A percentile compares a stretch with the other conserved stretches of the same genome.
Conservation (phyloP, 2,888 invertebrate species). For the Andrena camellia region DNA sequence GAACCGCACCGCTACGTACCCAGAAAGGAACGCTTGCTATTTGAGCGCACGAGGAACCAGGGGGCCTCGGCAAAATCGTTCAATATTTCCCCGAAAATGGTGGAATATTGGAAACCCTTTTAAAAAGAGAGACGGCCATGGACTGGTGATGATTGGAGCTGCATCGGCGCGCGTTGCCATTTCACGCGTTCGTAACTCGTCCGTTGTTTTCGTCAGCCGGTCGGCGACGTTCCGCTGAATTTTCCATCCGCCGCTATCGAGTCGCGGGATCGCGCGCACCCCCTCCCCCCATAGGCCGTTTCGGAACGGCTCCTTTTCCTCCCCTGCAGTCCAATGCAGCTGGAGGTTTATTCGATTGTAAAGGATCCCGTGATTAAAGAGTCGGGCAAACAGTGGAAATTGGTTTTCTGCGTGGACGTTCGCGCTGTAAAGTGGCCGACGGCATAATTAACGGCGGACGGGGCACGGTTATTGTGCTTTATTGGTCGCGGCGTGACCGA, state of each 20-base stretch:
- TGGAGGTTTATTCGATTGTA: conserved; percentile 42
- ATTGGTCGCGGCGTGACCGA: conserved; percentile 53
- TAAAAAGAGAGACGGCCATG: no score
- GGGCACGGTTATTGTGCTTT: conserved; percentile 54
- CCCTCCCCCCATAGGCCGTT: background rate
- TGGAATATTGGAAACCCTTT: no score
- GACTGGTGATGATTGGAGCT: no score
- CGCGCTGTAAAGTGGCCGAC: conserved; percentile 27
- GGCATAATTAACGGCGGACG: conserved; percentile 52
- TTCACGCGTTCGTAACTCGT: conserved; percentile 34
- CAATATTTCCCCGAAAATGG: background rate
- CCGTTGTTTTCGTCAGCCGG: conserved; percentile 7
- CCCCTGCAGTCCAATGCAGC: background rate
- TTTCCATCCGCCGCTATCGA: conserved; percentile 17
- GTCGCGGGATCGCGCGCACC: conserved; percentile 6
- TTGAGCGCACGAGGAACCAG: no score
- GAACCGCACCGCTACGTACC: no score
- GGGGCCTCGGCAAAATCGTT: no score
- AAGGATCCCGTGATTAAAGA: conserved; percentile 56
- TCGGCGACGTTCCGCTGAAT: background rate
- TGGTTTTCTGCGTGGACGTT: conserved; percentile 51
- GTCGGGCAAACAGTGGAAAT: conserved; percentile 50
- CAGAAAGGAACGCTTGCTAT: no score
- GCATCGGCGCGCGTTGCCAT: conserved; percentile 6
- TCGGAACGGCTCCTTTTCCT: conserved; percentile 17